Evolutionary conservation across 35 echinoderm and acorn worm genomes (phyloP).

Genomic region (Anneissia japonica): DNA sequence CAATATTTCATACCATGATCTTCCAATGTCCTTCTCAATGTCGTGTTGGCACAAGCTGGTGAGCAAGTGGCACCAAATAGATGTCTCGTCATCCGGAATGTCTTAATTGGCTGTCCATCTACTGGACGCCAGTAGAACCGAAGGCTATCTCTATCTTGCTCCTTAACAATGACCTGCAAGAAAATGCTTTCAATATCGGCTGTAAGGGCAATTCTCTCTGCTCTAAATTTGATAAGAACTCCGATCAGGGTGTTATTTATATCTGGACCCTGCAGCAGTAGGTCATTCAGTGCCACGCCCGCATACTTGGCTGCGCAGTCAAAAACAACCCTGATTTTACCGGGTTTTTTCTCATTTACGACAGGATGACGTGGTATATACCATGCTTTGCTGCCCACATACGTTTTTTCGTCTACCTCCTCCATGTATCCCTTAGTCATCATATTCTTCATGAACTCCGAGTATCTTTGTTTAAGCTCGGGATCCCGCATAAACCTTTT

Average conservation of each 20-base stretch:
- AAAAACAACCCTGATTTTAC: conserved; percentile 25
- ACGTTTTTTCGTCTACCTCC: neutral
- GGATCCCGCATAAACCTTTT: neutral
- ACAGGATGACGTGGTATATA: conserved; percentile 32
- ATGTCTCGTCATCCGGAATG: conserved; percentile 19
- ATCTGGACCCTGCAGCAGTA: conserved; percentile 42
- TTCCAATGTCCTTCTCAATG: conserved; percentile 5
- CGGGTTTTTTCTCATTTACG: conserved; percentile 2
- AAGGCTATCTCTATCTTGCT: conserved; percentile 4
- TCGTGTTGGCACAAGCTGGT: conserved; percentile 17
- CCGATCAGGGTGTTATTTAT: conserved; percentile 8
- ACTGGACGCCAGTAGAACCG: conserved; percentile 17
- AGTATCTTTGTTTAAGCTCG: neutral
- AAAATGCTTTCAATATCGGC: conserved; percentile 28
- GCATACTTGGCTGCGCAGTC: conserved; percentile 22
- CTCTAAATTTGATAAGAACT: neutral
- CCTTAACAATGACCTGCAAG: conserved; percentile 3
- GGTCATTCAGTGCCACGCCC: conserved; percentile 9
- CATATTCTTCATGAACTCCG: neutral
- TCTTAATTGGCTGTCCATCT: neutral
- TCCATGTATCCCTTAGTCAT: neutral
- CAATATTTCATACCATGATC: conserved; percentile 8
- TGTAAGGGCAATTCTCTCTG: neutral
- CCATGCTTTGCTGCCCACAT: neutral
- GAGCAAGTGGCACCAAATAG: conserved; percentile 16